Percentiles rank a stretch among this genome's conserved stretches.
Evolutionary conservation across 2,888 invertebrate species (phyloP).

Genomic region (Drosophila greeni): DNA sequence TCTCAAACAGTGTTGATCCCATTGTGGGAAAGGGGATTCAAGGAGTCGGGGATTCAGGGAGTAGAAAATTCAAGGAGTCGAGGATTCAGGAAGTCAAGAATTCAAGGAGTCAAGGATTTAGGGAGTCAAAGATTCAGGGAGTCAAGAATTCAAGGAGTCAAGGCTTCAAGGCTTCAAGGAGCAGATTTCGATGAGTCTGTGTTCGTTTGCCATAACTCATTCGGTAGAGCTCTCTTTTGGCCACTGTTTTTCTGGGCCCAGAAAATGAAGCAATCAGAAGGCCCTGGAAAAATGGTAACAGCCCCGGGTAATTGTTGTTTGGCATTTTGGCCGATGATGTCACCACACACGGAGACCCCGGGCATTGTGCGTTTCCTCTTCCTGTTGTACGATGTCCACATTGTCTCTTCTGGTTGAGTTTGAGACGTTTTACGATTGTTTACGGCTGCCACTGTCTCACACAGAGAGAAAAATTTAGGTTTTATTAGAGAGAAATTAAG

Average conservation of each 20-base stretch:
- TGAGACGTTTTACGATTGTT: slow-evolving; percentile 65
- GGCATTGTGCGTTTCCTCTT: slow-evolving; percentile 72
- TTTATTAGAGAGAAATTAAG: accelerated
- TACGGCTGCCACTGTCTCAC: slow-evolving; percentile 24
- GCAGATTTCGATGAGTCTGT: not conserved
- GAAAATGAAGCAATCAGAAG: slow-evolving; percentile 64
- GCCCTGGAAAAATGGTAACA: slow-evolving; percentile 33
- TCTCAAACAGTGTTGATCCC: slow-evolving; percentile 31
- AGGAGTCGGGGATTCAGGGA: not conserved
- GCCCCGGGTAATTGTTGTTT: slow-evolving; percentile 62
- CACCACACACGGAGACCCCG: slow-evolving; percentile 60
- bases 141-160: too few relatives aligned
- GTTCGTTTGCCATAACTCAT: slow-evolving; percentile 56
- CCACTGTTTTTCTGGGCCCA: slow-evolving; percentile 23
- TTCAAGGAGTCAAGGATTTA: too few relatives aligned
- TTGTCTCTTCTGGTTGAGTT: slow-evolving; percentile 49
- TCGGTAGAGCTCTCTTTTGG: slow-evolving; percentile 7
- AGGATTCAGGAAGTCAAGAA: too few relatives aligned
- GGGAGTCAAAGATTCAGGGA: too few relatives aligned
- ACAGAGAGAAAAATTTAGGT: not conserved
- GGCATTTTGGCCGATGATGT: slow-evolving; percentile 69
- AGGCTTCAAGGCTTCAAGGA: too few relatives aligned
- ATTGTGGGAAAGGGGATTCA: slow-evolving; percentile 4
- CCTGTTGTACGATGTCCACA: too few relatives aligned
- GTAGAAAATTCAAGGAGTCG: not conserved